These are phyloP conservation scores for Synanthedon formicaeformis DNA, from an alignment of 2,888 invertebrate species.

Conservation along the genomic window DNA sequence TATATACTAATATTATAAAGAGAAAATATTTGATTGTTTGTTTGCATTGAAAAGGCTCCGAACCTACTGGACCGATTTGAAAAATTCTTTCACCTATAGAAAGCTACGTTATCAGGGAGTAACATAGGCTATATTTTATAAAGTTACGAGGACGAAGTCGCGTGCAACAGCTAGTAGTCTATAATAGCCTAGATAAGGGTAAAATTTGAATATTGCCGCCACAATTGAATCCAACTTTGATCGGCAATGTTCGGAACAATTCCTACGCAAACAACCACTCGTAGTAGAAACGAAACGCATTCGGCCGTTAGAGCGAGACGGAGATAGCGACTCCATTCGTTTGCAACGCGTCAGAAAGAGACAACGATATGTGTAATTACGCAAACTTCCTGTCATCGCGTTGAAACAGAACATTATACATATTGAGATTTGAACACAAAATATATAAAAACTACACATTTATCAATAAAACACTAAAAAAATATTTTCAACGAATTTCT, in stretches of 20 bases:
- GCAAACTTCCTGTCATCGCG: constrained; percentile 32
- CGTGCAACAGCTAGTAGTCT: no score
- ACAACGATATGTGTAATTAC: constrained; percentile 35
- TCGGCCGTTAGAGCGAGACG: constrained; percentile 30
- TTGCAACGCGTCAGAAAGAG: constrained; percentile 23
- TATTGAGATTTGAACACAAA: constrained; percentile 33
- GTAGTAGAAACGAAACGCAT: constrained; percentile 5
- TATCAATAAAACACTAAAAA: constrained; percentile 41
- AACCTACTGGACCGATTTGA: no score
- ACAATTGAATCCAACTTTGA: constrained; percentile 3
- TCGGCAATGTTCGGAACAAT: constrained; percentile 14
- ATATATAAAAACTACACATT: constrained; percentile 32
- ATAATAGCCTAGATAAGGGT: no score
- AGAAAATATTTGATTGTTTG: no score
- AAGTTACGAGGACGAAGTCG: no score
- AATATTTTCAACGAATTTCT: constrained; percentile 36
- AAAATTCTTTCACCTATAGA: no score
- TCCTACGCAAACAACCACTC: constrained; percentile 19
- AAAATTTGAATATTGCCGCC: constrained; percentile 19
- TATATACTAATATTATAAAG: no score
- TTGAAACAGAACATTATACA: constrained; percentile 35
- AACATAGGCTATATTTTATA: no score
- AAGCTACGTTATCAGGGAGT: no score
- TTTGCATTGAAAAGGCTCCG: no score
- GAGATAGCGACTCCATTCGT: constrained; percentile 5